phyloP scores from a whole-genome alignment of 2,113 vertebrate species.

The Danionella cerebrum region DNA sequence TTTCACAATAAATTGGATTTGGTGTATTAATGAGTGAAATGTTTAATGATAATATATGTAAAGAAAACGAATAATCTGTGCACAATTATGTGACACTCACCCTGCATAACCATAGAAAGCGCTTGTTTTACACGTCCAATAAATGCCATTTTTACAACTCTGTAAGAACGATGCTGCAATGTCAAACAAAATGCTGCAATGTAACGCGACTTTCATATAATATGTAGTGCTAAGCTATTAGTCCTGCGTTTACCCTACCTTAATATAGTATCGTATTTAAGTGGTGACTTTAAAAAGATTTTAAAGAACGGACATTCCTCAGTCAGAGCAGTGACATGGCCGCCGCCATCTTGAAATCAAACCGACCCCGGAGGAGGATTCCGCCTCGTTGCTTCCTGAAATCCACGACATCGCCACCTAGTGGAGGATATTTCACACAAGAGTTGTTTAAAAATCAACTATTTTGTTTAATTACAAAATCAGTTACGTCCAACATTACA shows the following conservation, averaged over 20 bases:
- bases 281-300: too few relatives aligned
- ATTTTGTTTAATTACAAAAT: too few relatives aligned
- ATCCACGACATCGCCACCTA: background rate
- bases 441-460: too few relatives aligned
- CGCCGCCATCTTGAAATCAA: conserved; percentile 14
- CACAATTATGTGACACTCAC: conserved; percentile 34
- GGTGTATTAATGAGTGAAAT: too few relatives aligned
- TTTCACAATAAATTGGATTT: too few relatives aligned
- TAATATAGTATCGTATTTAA: too few relatives aligned
- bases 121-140: conserved; percentile 47
- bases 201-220: too few relatives aligned
- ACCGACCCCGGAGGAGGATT: background rate
- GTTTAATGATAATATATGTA: too few relatives aligned
- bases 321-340: background rate
- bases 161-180: background rate
- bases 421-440: background rate
- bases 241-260: background rate
- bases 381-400: background rate
- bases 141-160: conserved; percentile 42
- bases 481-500: too few relatives aligned
- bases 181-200: too few relatives aligned
- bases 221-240: background rate
- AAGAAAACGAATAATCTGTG: too few relatives aligned
- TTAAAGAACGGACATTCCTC: too few relatives aligned
- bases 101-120: conserved; percentile 49